These are phyloP conservation scores for Hydractinia echinata DNA, from an alignment of 30 jellyfish, hydroid and myxozoan species.

Conservation along the genomic window DNA sequence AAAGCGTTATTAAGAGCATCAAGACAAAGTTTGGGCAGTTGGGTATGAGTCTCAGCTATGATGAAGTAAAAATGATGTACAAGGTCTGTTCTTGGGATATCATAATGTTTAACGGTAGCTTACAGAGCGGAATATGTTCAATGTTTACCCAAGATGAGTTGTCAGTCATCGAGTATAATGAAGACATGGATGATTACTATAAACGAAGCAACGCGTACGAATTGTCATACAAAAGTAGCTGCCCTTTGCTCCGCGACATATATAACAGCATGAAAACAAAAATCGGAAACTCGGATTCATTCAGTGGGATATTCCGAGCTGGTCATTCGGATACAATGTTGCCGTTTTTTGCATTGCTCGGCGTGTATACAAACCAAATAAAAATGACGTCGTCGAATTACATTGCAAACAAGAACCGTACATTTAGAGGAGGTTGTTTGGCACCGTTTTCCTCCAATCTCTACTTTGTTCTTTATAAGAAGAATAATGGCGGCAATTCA, in stretches of 20 bases:
- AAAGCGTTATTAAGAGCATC: constrained; percentile 38
- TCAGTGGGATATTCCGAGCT: constrained; percentile 46
- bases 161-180: constrained; percentile 61
- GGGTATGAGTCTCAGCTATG: constrained; percentile 22
- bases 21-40: constrained; percentile 23
- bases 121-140: constrained; percentile 47
- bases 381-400: constrained; percentile 47
- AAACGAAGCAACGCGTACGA: constrained; percentile 54
- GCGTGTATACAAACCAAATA: constrained; percentile 37
- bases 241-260: constrained; percentile 71
- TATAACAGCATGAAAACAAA: constrained; percentile 33
- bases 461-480: constrained; percentile 50
- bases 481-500: constrained; percentile 8
- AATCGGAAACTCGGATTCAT: constrained; percentile 13
- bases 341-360: constrained; percentile 60
- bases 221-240: constrained; percentile 62
- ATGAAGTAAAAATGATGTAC: constrained; percentile 40
- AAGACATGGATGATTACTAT: constrained; percentile 52
- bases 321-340: constrained; percentile 72
- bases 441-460: constrained; percentile 80
- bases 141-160: constrained; percentile 48
- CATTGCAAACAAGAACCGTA: constrained; percentile 53
- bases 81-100: constrained; percentile 53
- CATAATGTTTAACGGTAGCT: constrained; percentile 15
- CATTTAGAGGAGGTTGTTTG: constrained; percentile 47